Percentiles rank a stretch among this genome's conserved stretches.
phyloP scores from a whole-genome alignment of 2,888 invertebrate genomes.

The Mimachlamys varia region DNA sequence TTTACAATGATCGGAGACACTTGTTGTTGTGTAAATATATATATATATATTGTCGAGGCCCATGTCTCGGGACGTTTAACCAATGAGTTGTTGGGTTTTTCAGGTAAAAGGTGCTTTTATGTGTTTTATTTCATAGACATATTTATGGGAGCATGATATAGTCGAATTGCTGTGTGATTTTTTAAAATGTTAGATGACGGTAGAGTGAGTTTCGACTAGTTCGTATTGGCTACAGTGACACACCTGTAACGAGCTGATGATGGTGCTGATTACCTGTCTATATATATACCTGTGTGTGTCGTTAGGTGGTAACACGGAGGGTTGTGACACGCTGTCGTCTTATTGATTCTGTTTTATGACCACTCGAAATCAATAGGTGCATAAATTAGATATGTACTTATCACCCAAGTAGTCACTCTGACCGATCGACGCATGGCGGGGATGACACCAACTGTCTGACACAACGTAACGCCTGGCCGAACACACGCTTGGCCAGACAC shows the following conservation, averaged over 20 bases:
- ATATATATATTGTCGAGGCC: neutral
- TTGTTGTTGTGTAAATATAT: neutral
- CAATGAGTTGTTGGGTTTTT: neutral
- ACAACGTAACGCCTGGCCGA: neutral
- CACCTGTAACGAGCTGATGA: conserved; percentile 22
- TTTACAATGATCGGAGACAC: neutral
- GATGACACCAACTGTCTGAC: conserved; percentile 23
- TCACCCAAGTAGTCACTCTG: neutral
- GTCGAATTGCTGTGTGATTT: neutral
- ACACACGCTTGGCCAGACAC: neutral
- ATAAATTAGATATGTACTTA: conserved; percentile 33
- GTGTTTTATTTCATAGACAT: neutral
- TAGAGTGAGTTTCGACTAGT: neutral
- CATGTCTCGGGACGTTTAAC: neutral
- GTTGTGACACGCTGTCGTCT: neutral
- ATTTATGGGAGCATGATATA: neutral
- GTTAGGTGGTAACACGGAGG: neutral
- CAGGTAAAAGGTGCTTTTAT: neutral
- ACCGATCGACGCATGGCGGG: neutral
- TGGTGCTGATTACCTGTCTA: conserved; percentile 33
- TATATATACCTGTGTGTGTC: neutral
- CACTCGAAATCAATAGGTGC: conserved; percentile 13
- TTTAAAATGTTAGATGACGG: neutral
- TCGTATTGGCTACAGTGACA: neutral
- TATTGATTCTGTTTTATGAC: conserved; percentile 26